Conservation (phyloP, 2,888 invertebrate genomes). For the Xestobium rufovillosum region DNA sequence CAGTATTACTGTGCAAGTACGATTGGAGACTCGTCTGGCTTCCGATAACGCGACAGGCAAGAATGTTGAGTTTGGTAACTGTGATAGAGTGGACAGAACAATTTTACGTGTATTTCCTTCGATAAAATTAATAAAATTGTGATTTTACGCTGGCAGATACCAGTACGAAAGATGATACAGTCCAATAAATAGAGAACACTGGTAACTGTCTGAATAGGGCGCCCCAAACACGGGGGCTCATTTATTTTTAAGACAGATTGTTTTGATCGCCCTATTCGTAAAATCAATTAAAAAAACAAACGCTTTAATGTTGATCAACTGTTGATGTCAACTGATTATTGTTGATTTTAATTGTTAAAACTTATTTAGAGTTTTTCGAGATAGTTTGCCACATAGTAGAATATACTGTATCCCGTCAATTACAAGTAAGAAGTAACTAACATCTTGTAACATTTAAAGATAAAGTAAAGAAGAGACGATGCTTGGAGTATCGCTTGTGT, state of each 20-base stretch:
- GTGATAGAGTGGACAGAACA: conserved; percentile 2
- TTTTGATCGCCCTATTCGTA: too few relatives aligned
- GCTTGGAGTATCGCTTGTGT: conserved; percentile 29
- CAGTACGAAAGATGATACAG: too few relatives aligned
- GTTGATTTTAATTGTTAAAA: conserved; percentile 33
- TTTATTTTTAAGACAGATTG: too few relatives aligned
- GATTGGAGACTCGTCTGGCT: conserved; percentile 4
- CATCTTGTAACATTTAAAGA: conserved; percentile 11
- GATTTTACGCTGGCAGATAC: too few relatives aligned
- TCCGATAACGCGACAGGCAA: neutral
- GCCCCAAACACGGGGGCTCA: too few relatives aligned
- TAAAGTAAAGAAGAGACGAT: too few relatives aligned
- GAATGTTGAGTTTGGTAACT: conserved; percentile 1
- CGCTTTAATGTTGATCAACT: too few relatives aligned
- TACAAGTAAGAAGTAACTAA: conserved; percentile 20
- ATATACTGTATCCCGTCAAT: conserved; percentile 33
- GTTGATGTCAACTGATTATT: conserved; percentile 29
- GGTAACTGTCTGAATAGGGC: too few relatives aligned
- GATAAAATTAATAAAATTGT: too few relatives aligned
- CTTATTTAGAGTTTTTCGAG: conserved; percentile 26
- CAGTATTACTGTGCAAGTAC: conserved; percentile 3
- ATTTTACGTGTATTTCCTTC: too few relatives aligned
- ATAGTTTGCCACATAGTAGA: conserved; percentile 29
- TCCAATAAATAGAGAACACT: too few relatives aligned
- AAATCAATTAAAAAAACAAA: too few relatives aligned